Evolutionary conservation across 2,113 vertebrate species (phyloP).

Genomic region (Emberiza fucata): DNA sequence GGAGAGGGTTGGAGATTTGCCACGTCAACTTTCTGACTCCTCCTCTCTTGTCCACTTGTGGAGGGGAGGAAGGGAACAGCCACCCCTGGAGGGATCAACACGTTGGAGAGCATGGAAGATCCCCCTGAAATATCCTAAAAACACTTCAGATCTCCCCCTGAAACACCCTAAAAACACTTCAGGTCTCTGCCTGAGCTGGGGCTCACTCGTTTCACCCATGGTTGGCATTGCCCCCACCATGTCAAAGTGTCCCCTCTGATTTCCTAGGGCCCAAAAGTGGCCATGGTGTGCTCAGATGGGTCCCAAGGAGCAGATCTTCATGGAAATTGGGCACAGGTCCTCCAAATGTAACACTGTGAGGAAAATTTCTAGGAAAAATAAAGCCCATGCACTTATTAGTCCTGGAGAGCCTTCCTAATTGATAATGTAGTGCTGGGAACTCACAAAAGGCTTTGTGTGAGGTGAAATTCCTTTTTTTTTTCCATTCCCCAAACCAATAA

Average conservation of each 20-base stretch:
- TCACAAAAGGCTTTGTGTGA: neutral
- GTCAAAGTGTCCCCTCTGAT: neutral
- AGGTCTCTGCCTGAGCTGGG: neutral
- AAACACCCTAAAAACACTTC: neutral
- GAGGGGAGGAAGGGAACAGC: neutral
- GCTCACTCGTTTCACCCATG: neutral
- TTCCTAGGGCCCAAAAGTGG: neutral
- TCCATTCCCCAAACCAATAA: neutral
- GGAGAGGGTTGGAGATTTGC: conserved; percentile 5
- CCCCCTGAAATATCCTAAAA: neutral
- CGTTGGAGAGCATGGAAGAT: neutral
- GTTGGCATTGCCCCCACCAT: rapidly evolving
- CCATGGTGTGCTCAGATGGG: rapidly evolving
- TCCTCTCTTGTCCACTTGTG: neutral
- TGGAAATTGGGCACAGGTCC: neutral
- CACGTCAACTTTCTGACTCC: neutral
- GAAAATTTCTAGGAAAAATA: neutral
- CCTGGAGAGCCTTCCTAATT: neutral
- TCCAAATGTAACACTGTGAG: neutral
- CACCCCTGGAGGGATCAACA: neutral
- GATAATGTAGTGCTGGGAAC: neutral
- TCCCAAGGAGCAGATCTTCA: neutral
- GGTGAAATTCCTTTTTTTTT: neutral
- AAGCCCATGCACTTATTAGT: neutral
- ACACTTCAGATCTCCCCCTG: neutral